A percentile compares a stretch with the other conserved stretches of the same genome.
These are phyloP conservation scores for Empis livida DNA, from an alignment of 2,888 invertebrate genomes.

Conservation along the genomic window DNA sequence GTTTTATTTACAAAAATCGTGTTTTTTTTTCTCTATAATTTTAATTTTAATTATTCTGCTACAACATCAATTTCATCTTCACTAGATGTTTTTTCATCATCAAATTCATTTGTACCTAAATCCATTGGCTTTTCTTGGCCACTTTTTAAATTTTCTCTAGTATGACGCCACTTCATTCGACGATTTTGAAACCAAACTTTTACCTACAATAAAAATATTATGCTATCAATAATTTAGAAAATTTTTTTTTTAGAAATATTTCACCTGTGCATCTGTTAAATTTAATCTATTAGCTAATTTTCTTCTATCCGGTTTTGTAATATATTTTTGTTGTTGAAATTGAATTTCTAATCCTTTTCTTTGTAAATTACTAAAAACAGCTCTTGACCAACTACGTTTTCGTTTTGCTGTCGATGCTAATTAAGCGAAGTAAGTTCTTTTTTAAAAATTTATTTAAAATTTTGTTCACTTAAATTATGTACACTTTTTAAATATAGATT, in stretches of 20 bases:
- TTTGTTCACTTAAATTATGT: slow-evolving; percentile 3
- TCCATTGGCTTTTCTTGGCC: slow-evolving; percentile 29
- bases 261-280: slow-evolving; percentile 84
- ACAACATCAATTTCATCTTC: slow-evolving; percentile 31
- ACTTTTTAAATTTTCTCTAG: slow-evolving; percentile 45
- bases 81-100: slow-evolving; percentile 15
- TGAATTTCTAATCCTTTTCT: slow-evolving; percentile 85
- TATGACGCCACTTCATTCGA: slow-evolving; percentile 80
- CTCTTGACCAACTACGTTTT: slow-evolving; percentile 88
- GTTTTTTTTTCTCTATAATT: background rate
- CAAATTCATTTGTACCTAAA: background rate
- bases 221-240: background rate
- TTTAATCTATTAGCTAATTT: slow-evolving; percentile 85
- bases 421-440: background rate
- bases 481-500: too few relatives aligned
- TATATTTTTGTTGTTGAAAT: slow-evolving; percentile 90
- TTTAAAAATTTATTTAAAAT: slow-evolving; percentile 4
- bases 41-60: slow-evolving; percentile 5
- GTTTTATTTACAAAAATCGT: too few relatives aligned
- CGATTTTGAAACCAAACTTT: slow-evolving; percentile 89
- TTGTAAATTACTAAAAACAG: slow-evolving; percentile 88
- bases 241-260: slow-evolving; percentile 4
- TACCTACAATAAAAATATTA: slow-evolving; percentile 42
- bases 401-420: slow-evolving; percentile 41
- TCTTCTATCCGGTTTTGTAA: slow-evolving; percentile 86